Base-by-base conservation (phyloP, 2,113 vertebrate species). In the Boulengeromyrus knoepffleri region DNA sequence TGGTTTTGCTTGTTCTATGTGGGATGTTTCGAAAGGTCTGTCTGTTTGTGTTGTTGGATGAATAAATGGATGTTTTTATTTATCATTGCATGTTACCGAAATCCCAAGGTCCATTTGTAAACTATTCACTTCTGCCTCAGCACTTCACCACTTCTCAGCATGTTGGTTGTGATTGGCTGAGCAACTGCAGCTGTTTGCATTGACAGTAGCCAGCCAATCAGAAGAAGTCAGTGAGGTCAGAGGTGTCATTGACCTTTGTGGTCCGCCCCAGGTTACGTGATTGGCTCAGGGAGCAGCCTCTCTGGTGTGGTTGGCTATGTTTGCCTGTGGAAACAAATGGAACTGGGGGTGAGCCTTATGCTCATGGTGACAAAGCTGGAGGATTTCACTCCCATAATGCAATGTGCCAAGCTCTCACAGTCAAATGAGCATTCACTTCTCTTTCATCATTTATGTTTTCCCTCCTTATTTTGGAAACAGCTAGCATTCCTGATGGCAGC, bases 221-320 rank as follows among this genome's bases (percentile, higher is more conserved):
- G 24, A 53, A 53, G 39, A 74, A 83, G 87, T 90, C 92, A 27
- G 47, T 47, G 84, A 91, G 89, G 80, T 90, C 87, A 66, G 49
- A 3, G 85, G 15, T 15, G 49, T 52, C n/a, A 15, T 46, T 45
- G 83, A 85, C 19, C 83, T 46, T 85, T 46, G 49, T 53, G 62
- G 62, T 70, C 62, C 10, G 27, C 10, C n/a, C 62, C n/a, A 27
- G n/a, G 10, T 70, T 31, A 13, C 27, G 62, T 31, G 85, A 53
- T 27, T 50, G 47, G 89, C 62, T 87, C 15, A 12, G 39, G 74
- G 77, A 91, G 87, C 91, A 94, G 92, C 91, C 94, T 93, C 87
- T 93, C 83, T 17, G 47, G 49, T 86, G 46, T 15, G 85, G 17
- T 8, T 47, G 0, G 3, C 42, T 70, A 70, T 83, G 77, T n/a